These are phyloP conservation scores for Ptyas mucosa DNA, from an alignment of 2,113 vertebrate species.

Conservation along the genomic window DNA sequence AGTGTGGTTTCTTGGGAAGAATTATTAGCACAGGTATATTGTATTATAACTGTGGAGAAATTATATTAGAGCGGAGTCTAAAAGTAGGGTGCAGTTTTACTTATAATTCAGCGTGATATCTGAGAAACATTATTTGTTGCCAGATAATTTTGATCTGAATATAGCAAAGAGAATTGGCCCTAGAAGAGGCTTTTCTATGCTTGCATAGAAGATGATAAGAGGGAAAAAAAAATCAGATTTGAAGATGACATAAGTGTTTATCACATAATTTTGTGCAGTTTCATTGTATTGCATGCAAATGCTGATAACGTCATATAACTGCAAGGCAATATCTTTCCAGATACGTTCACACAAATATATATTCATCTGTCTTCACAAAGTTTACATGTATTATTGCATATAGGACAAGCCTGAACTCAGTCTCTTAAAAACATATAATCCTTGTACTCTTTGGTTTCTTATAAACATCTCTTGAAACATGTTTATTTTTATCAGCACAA, in stretches of 20 bases:
- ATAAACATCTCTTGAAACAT: not conserved
- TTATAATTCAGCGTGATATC: not conserved
- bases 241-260: not conserved
- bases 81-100: not conserved
- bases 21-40: slow-evolving; percentile 74
- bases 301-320: not conserved
- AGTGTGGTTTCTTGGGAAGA: slow-evolving; percentile 65
- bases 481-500: not conserved
- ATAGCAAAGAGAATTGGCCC: not conserved
- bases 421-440: not conserved
- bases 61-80: not conserved
- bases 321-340: not conserved
- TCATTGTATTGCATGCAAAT: not conserved
- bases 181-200: not conserved
- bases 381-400: not conserved
- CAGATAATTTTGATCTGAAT: not conserved
- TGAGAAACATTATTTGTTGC: not conserved
- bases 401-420: not conserved
- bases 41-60: not conserved
- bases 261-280: not conserved
- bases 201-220: no score
- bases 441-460: not conserved
- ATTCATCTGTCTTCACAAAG: not conserved
- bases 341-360: not conserved
- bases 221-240: not conserved